Evolutionary conservation across 2,113 vertebrate species (phyloP).

Genomic region (Prolemur simus): DNA sequence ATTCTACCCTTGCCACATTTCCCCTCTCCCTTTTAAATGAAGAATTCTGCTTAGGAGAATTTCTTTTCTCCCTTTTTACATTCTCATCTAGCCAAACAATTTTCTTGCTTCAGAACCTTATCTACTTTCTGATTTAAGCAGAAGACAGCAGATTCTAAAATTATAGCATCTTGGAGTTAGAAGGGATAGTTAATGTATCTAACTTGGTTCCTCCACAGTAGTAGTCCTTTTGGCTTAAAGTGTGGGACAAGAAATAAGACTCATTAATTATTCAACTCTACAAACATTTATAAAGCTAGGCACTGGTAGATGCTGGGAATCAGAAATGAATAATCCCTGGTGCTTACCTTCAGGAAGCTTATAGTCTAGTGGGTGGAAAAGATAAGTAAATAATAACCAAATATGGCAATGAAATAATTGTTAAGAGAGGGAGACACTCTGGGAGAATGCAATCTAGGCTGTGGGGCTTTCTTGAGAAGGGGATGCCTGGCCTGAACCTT

Average conservation of each 20-base stretch:
- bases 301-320: background rate
- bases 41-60: background rate
- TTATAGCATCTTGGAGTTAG: background rate
- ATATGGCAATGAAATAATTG: background rate
- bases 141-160: background rate
- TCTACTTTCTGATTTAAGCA: background rate
- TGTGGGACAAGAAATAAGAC: background rate
- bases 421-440: background rate
- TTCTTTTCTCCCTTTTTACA: background rate
- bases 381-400: background rate
- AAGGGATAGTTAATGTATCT: background rate
- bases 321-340: background rate
- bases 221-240: conserved; percentile 3
- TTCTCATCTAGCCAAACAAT: conserved; percentile 14
- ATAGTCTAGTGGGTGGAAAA: background rate
- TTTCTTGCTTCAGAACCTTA: conserved; percentile 26
- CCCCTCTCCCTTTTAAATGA: background rate
- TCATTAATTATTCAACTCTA: conserved; percentile 27
- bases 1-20: background rate
- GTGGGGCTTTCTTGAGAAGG: background rate
- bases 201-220: background rate
- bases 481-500: background rate
- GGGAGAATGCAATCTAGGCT: background rate
- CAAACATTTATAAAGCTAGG: conserved; percentile 2
- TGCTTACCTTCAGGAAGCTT: conserved; percentile 39